Percentiles rank a stretch among this genome's conserved stretches.
Evolutionary conservation across 1,140 invertebrate genomes (phyloP).

Genomic region (Drosophila setifemur): DNA sequence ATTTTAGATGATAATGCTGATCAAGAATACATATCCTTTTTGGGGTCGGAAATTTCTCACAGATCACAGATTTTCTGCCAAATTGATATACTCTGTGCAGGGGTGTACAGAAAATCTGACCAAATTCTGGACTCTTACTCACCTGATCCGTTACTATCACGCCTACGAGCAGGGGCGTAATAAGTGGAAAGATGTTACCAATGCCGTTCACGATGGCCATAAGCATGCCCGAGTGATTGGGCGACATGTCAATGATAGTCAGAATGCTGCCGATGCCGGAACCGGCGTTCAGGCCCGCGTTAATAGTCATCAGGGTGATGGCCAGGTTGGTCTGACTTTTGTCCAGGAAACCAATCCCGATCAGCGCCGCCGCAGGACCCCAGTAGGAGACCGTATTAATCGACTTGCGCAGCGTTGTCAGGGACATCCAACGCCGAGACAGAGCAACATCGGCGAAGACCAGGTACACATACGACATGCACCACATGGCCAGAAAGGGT

Average conservation of each 20-base stretch:
- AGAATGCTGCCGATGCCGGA: conserved; percentile 87
- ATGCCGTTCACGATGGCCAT: conserved; percentile 88
- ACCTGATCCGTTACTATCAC: conserved; percentile 86
- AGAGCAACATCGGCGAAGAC: conserved; percentile 72
- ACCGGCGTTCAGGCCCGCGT: conserved; percentile 90
- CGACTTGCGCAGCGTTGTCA: conserved; percentile 84
- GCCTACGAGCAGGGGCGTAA: conserved; percentile 86
- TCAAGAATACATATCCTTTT: too few species aligned
- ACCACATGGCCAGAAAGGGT: conserved; percentile 90
- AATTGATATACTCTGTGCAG: too few species aligned
- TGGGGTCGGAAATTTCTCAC: too few species aligned
- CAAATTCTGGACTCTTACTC: conserved; percentile 27
- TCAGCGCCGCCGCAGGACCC: conserved; percentile 85
- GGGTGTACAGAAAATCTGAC: too few species aligned
- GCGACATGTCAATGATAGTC: conserved; percentile 89
- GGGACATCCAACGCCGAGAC: conserved; percentile 53
- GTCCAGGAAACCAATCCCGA: conserved; percentile 85
- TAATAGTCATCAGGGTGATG: conserved; percentile 86
- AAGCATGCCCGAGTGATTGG: conserved; percentile 89
- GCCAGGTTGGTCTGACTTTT: conserved; percentile 81
- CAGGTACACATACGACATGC: conserved; percentile 85
- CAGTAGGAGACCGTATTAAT: conserved; percentile 86
- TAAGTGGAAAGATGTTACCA: conserved; percentile 87
- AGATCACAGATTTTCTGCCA: too few species aligned
- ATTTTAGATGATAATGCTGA: too few species aligned